phyloP scores from a whole-genome alignment of 2,888 invertebrate genomes.

The Lobophora halterata region DNA sequence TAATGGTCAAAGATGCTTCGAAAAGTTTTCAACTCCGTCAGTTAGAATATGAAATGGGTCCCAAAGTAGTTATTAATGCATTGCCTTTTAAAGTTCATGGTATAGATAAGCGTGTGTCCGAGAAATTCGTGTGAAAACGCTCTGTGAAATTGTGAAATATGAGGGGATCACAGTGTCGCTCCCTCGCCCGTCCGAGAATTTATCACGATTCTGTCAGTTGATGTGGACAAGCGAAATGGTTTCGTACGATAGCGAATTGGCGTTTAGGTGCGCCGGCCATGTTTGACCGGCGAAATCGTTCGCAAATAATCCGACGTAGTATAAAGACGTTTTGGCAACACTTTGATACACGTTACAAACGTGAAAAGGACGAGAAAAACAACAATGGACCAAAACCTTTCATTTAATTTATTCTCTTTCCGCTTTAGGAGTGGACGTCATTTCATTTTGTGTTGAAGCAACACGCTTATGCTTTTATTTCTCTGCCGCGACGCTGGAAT shows the following conservation, averaged over 20 bases:
- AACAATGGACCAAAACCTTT: conserved; percentile 61
- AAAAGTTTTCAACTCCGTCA: conserved; percentile 8
- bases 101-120: conserved; percentile 35
- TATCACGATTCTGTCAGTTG: conserved; percentile 42
- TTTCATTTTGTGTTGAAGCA: conserved; percentile 61
- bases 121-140: conserved; percentile 52
- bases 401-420: conserved; percentile 69
- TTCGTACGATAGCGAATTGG: conserved; percentile 26
- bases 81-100: conserved; percentile 19
- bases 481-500: conserved; percentile 37
- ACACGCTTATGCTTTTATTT: conserved; percentile 70
- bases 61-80: conserved; percentile 13
- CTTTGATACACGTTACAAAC: conserved; percentile 17
- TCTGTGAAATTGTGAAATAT: conserved; percentile 64
- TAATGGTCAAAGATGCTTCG: conserved; percentile 31
- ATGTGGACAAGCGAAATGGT: conserved; percentile 31
- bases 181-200: conserved; percentile 53
- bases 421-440: conserved; percentile 57
- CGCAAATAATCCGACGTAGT: conserved; percentile 4
- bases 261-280: conserved; percentile 21
- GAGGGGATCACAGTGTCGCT: conserved; percentile 62
- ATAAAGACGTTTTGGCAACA: conserved; percentile 15
- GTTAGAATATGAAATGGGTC: conserved; percentile 8
- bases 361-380: conserved; percentile 51
- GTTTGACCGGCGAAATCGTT: conserved; percentile 4